phyloP scores from a whole-genome alignment of 2,797 vertebrate species.

The Oreonectes daqikongensis region DNA sequence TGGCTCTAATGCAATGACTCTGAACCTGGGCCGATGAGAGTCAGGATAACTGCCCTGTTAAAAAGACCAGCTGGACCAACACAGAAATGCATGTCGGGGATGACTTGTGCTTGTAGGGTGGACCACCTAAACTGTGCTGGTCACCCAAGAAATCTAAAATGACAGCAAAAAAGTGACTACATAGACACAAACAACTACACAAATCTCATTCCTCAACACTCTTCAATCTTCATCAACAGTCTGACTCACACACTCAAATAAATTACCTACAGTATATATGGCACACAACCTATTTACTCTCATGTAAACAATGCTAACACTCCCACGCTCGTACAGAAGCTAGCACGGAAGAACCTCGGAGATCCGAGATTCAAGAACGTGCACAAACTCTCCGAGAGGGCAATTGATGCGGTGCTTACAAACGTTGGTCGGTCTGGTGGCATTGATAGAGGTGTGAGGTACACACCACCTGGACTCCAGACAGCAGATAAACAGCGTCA shows the following conservation, averaged over 20 bases:
- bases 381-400: constrained; percentile 20
- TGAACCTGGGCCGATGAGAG: constrained; percentile 60
- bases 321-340: not conserved
- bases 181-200: not conserved
- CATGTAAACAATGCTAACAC: constrained; percentile 6
- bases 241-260: constrained; percentile 9
- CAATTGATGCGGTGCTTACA: constrained; percentile 46
- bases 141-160: not conserved
- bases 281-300: not conserved
- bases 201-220: not conserved
- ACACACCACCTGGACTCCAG: constrained; percentile 60
- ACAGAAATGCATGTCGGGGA: not conserved
- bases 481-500: constrained; percentile 61
- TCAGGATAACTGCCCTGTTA: constrained; percentile 44
- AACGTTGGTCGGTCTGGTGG: constrained; percentile 55
- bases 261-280: not conserved
- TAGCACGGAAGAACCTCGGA: not conserved
- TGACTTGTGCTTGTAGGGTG: not conserved
- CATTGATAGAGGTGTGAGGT: constrained; percentile 58
- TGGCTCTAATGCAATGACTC: constrained; percentile 60
- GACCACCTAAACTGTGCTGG: not conserved
- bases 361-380: constrained; percentile 8
- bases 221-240: not conserved
- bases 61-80: not conserved
- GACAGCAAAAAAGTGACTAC: not conserved